Percentiles rank a stretch among this genome's conserved stretches.
These are phyloP conservation scores for Mechanitis mazaeus DNA, from an alignment of 2,888 invertebrate genomes.

Conservation along the genomic window DNA sequence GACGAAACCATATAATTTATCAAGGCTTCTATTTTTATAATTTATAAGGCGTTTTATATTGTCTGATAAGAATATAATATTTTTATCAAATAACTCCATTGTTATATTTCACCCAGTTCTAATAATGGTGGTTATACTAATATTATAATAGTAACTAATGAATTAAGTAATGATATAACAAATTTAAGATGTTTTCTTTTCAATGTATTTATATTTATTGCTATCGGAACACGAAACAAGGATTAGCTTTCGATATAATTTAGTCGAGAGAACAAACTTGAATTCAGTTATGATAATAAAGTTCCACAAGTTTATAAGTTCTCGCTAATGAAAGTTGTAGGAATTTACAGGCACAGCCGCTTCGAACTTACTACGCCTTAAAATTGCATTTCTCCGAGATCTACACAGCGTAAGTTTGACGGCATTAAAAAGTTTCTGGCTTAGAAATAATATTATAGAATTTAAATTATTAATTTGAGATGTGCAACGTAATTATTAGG, in stretches of 20 bases:
- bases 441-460: not conserved
- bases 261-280: conserved; percentile 1
- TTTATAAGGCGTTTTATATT: no score
- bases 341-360: conserved; percentile 7
- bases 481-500: not conserved
- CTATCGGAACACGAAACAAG: not conserved
- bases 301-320: conserved; percentile 10
- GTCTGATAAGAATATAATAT: no score
- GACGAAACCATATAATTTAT: not conserved
- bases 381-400: conserved; percentile 2
- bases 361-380: conserved; percentile 3
- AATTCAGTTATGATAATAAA: conserved; percentile 9
- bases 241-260: conserved; percentile 1
- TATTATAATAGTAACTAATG: no score
- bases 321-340: conserved; percentile 7
- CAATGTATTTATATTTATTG: no score
- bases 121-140: no score
- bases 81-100: no score
- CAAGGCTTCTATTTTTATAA: no score
- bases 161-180: no score
- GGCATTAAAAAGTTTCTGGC: not conserved
- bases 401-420: no score
- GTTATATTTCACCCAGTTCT: no score
- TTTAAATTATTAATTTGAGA: not conserved
- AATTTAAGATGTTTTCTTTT: no score